Evolutionary conservation across 2,797 vertebrate species (phyloP).

Genomic region (Megaceryle alcyon): DNA sequence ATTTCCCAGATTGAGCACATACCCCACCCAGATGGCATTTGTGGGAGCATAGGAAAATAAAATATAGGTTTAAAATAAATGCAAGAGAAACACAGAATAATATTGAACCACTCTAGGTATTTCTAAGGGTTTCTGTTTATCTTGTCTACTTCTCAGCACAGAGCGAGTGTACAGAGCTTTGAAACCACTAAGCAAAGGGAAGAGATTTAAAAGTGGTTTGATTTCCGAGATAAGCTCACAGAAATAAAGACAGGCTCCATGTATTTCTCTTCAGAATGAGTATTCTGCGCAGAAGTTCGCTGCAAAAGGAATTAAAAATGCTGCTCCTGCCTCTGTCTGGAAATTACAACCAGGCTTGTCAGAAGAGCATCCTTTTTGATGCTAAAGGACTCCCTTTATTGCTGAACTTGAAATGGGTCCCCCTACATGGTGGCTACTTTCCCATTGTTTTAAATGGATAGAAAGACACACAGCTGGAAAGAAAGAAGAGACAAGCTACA

Average conservation of each 20-base stretch:
- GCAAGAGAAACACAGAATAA: constrained; percentile 60
- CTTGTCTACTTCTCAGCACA: constrained; percentile 9
- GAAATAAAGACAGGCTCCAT: background rate
- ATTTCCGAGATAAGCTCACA: background rate
- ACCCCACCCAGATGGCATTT: constrained; percentile 54
- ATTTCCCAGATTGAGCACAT: constrained; percentile 3
- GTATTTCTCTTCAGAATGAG: background rate
- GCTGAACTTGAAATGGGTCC: background rate
- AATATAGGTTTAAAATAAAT: constrained; percentile 57
- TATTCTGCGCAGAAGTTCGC: background rate
- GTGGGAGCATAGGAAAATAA: constrained; percentile 65
- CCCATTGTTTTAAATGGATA: background rate
- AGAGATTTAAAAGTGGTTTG: constrained; percentile 28
- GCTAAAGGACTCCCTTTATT: rapidly evolving
- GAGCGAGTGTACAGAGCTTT: background rate
- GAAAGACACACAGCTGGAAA: background rate
- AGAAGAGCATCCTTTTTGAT: background rate
- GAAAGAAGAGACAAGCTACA: background rate
- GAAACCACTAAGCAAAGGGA: constrained; percentile 10
- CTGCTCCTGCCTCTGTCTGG: background rate
- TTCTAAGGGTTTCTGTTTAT: constrained; percentile 24
- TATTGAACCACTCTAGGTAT: constrained; percentile 55
- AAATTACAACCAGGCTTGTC: background rate
- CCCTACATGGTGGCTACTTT: background rate
- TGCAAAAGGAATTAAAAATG: background rate